Conservation (phyloP, 2,797 vertebrate genomes). For the Lepidocolaptes lacrymiger region DNA sequence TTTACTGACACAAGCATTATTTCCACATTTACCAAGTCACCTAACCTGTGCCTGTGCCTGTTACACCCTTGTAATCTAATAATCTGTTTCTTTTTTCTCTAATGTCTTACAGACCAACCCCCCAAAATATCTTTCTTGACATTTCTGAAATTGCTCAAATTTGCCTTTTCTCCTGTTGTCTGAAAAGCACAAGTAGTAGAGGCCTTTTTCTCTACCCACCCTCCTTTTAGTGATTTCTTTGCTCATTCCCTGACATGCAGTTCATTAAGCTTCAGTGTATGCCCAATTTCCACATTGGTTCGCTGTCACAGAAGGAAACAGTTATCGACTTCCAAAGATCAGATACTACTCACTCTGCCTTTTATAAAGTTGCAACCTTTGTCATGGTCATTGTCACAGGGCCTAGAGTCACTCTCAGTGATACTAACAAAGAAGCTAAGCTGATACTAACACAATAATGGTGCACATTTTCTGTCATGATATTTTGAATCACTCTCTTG, state of each 20-base stretch:
- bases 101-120: background rate
- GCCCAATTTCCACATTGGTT: background rate
- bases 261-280: background rate
- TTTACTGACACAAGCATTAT: background rate
- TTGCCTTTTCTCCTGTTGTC: background rate
- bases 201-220: background rate
- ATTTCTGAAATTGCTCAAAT: background rate
- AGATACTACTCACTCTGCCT: background rate
- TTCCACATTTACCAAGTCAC: background rate
- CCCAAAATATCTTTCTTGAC: background rate
- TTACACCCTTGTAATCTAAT: background rate
- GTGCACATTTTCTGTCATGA: background rate
- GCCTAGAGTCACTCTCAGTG: background rate
- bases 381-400: background rate
- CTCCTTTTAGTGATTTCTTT: background rate
- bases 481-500: background rate
- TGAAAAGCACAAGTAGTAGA: background rate
- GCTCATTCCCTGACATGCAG: background rate
- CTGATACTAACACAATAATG: background rate
- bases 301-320: background rate
- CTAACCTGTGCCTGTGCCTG: background rate
- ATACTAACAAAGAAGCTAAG: background rate
- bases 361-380: background rate
- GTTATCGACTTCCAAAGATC: background rate
- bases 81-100: background rate